Evolutionary conservation across 2,797 vertebrate genomes (phyloP).

Genomic region (Anniella stebbinsi): DNA sequence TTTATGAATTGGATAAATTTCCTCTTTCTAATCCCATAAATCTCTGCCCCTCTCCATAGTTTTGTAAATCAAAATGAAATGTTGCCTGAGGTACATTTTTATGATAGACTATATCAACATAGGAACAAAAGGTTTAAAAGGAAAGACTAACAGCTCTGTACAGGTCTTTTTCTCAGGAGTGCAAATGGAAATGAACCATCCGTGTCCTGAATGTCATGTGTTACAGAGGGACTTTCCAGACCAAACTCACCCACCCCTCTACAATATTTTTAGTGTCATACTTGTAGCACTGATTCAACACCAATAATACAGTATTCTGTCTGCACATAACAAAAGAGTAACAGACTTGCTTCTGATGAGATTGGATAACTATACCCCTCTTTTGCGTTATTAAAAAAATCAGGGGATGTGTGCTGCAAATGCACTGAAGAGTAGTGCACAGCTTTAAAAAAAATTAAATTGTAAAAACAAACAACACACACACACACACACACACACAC

Average conservation of each 20-base stretch:
- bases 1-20: slow-evolving; percentile 24
- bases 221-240: not conserved
- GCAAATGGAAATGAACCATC: not conserved
- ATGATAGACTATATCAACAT: slow-evolving; percentile 8
- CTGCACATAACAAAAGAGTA: not conserved
- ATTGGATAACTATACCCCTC: not conserved
- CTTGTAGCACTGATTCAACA: not conserved
- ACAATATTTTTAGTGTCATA: too few relatives aligned
- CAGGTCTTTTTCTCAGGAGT: not conserved
- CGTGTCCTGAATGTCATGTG: not conserved
- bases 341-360: not conserved
- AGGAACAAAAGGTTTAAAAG: slow-evolving; percentile 15
- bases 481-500: not conserved
- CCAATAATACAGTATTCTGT: not conserved
- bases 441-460: not conserved
- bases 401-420: not conserved
- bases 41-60: slow-evolving; percentile 11
- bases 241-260: not conserved
- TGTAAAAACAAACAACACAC: too few relatives aligned
- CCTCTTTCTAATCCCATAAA: slow-evolving; percentile 44
- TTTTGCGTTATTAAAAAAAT: not conserved
- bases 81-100: slow-evolving; percentile 27
- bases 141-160: not conserved
- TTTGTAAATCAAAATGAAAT: slow-evolving; percentile 25
- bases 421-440: not conserved